Conservation (phyloP, 2,797 vertebrate genomes). For the Poecilia gillii region DNA sequence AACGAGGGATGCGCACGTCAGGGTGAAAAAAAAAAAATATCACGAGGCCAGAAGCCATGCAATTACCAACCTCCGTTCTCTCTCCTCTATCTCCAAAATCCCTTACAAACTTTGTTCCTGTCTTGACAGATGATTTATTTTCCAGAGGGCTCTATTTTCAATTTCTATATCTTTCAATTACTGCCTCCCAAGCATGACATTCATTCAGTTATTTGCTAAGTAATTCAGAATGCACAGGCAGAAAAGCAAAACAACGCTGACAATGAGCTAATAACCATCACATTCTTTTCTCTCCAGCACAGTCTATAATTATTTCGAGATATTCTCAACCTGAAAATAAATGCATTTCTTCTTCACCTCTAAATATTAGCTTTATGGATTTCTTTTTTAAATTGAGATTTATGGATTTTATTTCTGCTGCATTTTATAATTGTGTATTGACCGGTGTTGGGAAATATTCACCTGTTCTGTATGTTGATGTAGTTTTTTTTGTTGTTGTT, state of each 20-base stretch:
- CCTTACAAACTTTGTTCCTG: constrained; percentile 52
- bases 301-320: constrained; percentile 14
- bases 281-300: constrained; percentile 30
- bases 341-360: constrained; percentile 20
- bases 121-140: constrained; percentile 40
- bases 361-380: not conserved
- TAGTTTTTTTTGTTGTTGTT: not conserved
- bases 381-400: not conserved
- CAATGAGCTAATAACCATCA: constrained; percentile 45
- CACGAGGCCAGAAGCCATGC: constrained; percentile 53
- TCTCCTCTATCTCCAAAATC: constrained; percentile 49
- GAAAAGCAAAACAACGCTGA: constrained; percentile 50
- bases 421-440: not conserved
- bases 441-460: not conserved
- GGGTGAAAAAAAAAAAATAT: constrained; percentile 68
- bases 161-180: constrained; percentile 57
- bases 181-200: constrained; percentile 38
- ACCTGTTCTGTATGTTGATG: not conserved
- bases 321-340: constrained; percentile 25
- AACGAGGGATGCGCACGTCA: constrained; percentile 53
- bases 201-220: constrained; percentile 50
- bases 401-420: not conserved
- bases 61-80: constrained; percentile 66
- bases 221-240: constrained; percentile 52
- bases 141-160: constrained; percentile 38